These are phyloP conservation scores for Corella eumyota DNA, from an alignment of 23 tunicate genomes.

Conservation along the genomic window DNA sequence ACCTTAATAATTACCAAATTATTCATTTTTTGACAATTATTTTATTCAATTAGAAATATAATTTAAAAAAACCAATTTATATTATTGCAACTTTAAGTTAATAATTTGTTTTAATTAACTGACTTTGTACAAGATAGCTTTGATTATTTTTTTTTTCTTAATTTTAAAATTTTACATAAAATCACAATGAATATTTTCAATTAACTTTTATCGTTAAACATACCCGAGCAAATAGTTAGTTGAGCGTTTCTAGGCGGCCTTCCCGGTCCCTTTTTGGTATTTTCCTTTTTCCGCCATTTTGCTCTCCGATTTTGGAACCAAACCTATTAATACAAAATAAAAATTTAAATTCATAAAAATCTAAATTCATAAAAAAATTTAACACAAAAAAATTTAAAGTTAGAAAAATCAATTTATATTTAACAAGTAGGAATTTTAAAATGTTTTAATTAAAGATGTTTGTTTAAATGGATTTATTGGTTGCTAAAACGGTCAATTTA, in stretches of 20 bases:
- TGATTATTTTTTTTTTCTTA: not conserved
- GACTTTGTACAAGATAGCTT: not conserved
- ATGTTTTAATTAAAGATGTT: too few relatives aligned
- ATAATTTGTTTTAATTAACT: not conserved
- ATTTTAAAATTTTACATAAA: not conserved
- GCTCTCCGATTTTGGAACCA: conserved; percentile 99
- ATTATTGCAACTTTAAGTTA: too few relatives aligned
- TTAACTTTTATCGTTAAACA: too few relatives aligned
- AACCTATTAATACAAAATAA: conserved; percentile 37
- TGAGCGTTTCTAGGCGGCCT: conserved; percentile 95
- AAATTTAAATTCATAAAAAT: not conserved
- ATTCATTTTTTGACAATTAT: not conserved
- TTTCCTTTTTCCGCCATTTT: conserved; percentile 95
- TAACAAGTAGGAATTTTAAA: too few relatives aligned
- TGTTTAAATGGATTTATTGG: too few relatives aligned
- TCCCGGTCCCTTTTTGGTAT: conserved; percentile 96
- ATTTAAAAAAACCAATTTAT: too few relatives aligned
- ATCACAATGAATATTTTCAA: too few relatives aligned
- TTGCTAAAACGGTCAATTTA: too few relatives aligned
- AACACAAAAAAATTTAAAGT: not conserved
- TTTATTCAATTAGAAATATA: not conserved
- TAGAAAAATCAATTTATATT: too few relatives aligned
- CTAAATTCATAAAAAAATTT: not conserved
- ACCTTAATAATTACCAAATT: conserved; percentile 16
- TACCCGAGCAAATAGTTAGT: conserved; percentile 78